Conservation (phyloP, 2,797 vertebrate genomes). For the Nyctalus aviator region DNA sequence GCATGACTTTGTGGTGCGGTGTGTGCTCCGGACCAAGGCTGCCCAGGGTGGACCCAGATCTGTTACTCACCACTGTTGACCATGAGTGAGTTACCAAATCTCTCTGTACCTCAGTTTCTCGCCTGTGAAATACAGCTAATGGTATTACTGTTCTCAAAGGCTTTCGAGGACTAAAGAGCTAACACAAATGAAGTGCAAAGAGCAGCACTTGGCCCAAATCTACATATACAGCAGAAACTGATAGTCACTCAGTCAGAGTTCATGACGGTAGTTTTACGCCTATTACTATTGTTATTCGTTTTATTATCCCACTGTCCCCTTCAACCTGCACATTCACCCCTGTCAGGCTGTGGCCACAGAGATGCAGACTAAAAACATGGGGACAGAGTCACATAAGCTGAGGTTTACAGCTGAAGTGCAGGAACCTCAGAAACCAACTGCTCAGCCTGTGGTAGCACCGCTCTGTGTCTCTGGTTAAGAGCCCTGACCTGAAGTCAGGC, state of each 20-base stretch:
- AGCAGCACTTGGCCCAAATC: background rate
- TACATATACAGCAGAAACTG: too few relatives aligned
- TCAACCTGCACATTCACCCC: too few relatives aligned
- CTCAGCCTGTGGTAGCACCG: background rate
- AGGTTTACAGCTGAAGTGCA: background rate
- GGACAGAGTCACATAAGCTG: background rate
- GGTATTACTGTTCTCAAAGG: too few relatives aligned
- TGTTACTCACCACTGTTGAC: background rate
- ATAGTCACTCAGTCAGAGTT: background rate
- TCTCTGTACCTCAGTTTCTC: too few relatives aligned
- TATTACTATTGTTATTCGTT: accelerated
- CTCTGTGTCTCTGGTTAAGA: background rate
- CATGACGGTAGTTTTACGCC: background rate
- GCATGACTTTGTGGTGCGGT: accelerated
- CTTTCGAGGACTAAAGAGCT: background rate
- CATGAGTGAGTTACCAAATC: background rate
- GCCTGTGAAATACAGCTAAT: background rate
- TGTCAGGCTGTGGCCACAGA: too few relatives aligned
- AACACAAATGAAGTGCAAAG: background rate
- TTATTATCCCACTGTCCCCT: background rate
- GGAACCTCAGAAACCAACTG: background rate
- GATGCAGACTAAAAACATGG: too few relatives aligned
- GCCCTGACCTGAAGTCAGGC: background rate
- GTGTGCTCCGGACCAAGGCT: accelerated
- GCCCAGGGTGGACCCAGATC: background rate